These are phyloP conservation scores for Cheirogaleus major DNA, from an alignment of 2,797 vertebrate species.

Conservation along the genomic window DNA sequence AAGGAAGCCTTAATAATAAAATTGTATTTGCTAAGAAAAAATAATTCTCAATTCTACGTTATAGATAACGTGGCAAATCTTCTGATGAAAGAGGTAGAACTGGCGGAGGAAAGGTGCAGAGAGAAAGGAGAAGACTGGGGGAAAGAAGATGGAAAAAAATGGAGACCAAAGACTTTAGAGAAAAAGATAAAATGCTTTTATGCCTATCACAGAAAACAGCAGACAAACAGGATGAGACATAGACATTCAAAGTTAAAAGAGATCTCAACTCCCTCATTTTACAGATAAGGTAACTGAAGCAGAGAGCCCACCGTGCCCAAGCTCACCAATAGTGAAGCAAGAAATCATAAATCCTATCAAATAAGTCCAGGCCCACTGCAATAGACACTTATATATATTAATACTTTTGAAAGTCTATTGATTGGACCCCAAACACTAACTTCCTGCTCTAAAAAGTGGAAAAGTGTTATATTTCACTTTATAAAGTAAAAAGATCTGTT, in stretches of 20 bases:
- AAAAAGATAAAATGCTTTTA: neutral
- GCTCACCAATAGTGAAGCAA: neutral
- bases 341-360: neutral
- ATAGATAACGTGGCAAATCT: neutral
- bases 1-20: slow-evolving; percentile 26
- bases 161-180: neutral
- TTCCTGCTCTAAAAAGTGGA: neutral
- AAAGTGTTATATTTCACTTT: neutral
- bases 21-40: neutral
- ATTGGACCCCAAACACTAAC: neutral
- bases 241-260: neutral
- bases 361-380: neutral
- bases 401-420: neutral
- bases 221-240: neutral
- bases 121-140: neutral
- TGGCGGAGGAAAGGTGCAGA: neutral
- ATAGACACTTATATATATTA: neutral
- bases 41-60: neutral
- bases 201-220: neutral
- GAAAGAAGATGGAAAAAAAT: neutral
- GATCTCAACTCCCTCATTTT: neutral
- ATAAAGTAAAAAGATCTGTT: neutral
- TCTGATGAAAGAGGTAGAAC: neutral
- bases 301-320: neutral
- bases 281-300: neutral